Base-by-base conservation (phyloP, 64 coral and sea anemone genomes). In the Stichodactyla mertensii region DNA sequence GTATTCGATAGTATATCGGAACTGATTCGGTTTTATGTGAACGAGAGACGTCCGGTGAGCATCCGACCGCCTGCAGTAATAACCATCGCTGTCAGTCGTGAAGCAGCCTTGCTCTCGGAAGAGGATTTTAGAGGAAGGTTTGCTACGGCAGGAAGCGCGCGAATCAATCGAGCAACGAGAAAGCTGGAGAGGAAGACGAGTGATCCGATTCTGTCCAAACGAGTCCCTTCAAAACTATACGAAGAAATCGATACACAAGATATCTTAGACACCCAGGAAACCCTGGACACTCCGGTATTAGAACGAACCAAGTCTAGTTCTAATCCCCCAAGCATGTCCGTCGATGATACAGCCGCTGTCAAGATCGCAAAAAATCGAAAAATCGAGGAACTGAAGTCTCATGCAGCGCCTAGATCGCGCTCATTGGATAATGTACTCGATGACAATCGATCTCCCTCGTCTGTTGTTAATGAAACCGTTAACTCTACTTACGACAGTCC, bases 1-100 rank as follows among this genome's bases (percentile, higher is more conserved):
- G 80, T 81, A n/a, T 97, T 93, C 20, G 91, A 97, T 20, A 90
- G 88, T 19, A 87, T 97, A 7, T 31, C 91, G 27, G 94, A 97
- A 86, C 85, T 97, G 6, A 87, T 97, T 54, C 62, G 84, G 16
- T 90, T 86, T 82, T 93, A 93, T 57, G 82, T 92, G 28, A 85
- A 84, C 22, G 91, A 97, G 64, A 71, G 61, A 18, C 91, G 86
- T 55, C 86, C 94, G 1, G 82, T 97, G 16, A 90, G 90, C 14
- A 86, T 87, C 18, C 87, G 88, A 23, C 60, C 91, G 13, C 80
- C 86, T 55, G 92, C 89, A 55, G 51, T 97, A 16, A 92, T 97
- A 5, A 90, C 92, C n/a, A 77, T 89, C 51, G 91, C 94, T 16
- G 87, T 97, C 18, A 97, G 94, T 52, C 87, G 91, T 4, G 94